A percentile compares a stretch with the other conserved stretches of the same genome.
Conservation (phyloP, 2,888 invertebrate genomes). For the Thymelicus sylvestris region DNA sequence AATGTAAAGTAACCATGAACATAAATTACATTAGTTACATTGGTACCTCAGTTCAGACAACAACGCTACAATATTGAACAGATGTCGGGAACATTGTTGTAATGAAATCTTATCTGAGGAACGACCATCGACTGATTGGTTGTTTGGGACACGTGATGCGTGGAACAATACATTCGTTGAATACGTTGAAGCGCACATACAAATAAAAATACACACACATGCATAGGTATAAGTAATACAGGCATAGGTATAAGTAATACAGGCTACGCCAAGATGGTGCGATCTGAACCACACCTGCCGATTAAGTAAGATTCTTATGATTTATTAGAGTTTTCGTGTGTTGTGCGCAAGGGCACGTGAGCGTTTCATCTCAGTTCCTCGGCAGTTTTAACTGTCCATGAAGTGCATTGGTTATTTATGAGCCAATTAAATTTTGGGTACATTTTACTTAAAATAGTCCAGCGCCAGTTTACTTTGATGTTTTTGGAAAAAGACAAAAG, state of each 20-base stretch:
- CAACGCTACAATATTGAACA: slow-evolving; percentile 21
- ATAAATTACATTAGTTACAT: background rate
- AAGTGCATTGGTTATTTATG: too few species aligned
- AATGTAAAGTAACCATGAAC: too few species aligned
- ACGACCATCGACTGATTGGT: slow-evolving; percentile 63
- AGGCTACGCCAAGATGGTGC: slow-evolving; percentile 32
- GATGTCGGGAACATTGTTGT: slow-evolving; percentile 60
- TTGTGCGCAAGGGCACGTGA: too few species aligned
- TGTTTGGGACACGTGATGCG: slow-evolving; percentile 41
- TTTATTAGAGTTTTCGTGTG: too few species aligned
- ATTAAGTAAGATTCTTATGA: background rate
- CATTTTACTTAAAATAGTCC: too few species aligned
- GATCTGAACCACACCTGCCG: background rate
- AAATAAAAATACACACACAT: too few species aligned
- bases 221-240: slow-evolving; percentile 7
- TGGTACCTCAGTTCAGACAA: background rate
- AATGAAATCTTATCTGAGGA: slow-evolving; percentile 70
- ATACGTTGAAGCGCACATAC: background rate
- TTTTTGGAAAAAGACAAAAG: too few species aligned
- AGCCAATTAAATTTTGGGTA: too few species aligned
- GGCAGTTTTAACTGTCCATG: too few species aligned
- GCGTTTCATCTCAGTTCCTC: too few species aligned
- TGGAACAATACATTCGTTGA: background rate
- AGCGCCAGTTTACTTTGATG: too few species aligned
- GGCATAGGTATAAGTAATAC: background rate